Conservation (phyloP, 2,888 invertebrate genomes). For the Tryphoninae sp. region DNA sequence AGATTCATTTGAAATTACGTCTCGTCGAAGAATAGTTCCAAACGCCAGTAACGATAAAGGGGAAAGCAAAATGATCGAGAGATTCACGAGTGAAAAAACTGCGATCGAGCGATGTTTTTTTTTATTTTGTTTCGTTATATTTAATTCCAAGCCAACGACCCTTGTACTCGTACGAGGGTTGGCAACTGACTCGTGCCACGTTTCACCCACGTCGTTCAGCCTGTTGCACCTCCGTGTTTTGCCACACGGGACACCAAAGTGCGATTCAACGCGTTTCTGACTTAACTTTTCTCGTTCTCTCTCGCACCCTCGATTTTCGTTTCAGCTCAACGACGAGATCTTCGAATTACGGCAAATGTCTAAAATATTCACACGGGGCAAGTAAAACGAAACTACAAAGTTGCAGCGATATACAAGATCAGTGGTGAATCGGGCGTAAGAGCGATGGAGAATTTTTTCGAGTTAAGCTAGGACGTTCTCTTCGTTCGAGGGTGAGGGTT, state of each 20-base stretch:
- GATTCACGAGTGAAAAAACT: too few relatives aligned
- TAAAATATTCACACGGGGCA: too few relatives aligned
- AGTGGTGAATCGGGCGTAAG: conserved; percentile 43
- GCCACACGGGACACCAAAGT: neutral
- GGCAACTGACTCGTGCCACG: neutral
- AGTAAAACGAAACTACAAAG: conserved; percentile 1
- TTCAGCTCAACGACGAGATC: too few relatives aligned
- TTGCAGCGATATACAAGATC: conserved; percentile 37
- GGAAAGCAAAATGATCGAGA: too few relatives aligned
- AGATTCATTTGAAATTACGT: conserved; percentile 4
- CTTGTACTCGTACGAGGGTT: neutral
- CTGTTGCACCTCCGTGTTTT: neutral
- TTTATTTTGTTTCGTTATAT: too few relatives aligned
- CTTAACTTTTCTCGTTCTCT: conserved; percentile 11
- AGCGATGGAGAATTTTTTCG: conserved; percentile 40
- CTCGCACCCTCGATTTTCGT: too few relatives aligned
- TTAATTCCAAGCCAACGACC: too few relatives aligned
- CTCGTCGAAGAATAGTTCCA: too few relatives aligned
- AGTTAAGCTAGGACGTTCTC: conserved; percentile 52
- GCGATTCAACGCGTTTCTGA: neutral
- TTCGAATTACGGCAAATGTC: too few relatives aligned
- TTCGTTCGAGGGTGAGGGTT: conserved; percentile 33
- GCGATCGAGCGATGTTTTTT: too few relatives aligned
- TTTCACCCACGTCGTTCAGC: neutral
- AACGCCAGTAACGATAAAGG: too few relatives aligned